A percentile compares a stretch with the other conserved stretches of the same genome.
These are phyloP conservation scores for Trissolcus brochymenae DNA, from an alignment of 2,888 invertebrate species.

Conservation along the genomic window DNA sequence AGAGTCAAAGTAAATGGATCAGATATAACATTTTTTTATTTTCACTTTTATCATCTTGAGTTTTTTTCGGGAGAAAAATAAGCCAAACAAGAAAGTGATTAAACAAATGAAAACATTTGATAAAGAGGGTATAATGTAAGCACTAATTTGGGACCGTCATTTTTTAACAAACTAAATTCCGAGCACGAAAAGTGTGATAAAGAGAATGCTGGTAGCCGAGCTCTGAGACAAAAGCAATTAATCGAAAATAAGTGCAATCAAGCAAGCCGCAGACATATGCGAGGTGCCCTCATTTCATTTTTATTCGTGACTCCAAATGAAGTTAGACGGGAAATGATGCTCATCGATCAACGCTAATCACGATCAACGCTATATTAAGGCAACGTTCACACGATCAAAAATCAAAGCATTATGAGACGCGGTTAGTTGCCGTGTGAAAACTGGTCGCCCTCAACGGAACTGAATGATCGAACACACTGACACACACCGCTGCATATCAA, in stretches of 20 bases:
- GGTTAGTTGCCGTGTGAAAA: conserved; percentile 54
- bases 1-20: conserved; percentile 49
- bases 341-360: conserved; percentile 59
- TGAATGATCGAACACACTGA: conserved; percentile 47
- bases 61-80: too few species aligned
- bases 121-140: background rate
- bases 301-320: conserved; percentile 55
- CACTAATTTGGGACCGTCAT: too few species aligned
- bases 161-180: conserved; percentile 29
- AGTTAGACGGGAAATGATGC: conserved; percentile 58
- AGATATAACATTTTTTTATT: conserved; percentile 29
- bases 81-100: too few species aligned
- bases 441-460: conserved; percentile 41
- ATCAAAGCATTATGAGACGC: conserved; percentile 46
- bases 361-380: conserved; percentile 54
- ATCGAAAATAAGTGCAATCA: conserved; percentile 55
- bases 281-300: conserved; percentile 52
- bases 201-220: conserved; percentile 51
- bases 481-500: conserved; percentile 40
- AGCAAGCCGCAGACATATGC: conserved; percentile 41
- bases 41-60: background rate
- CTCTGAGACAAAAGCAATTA: conserved; percentile 58
- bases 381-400: conserved; percentile 55
- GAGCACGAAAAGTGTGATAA: conserved; percentile 44
- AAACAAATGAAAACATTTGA: background rate